Base-by-base conservation (phyloP, 92 coral and sea anemone species). In the Phymanthus crucifer region DNA sequence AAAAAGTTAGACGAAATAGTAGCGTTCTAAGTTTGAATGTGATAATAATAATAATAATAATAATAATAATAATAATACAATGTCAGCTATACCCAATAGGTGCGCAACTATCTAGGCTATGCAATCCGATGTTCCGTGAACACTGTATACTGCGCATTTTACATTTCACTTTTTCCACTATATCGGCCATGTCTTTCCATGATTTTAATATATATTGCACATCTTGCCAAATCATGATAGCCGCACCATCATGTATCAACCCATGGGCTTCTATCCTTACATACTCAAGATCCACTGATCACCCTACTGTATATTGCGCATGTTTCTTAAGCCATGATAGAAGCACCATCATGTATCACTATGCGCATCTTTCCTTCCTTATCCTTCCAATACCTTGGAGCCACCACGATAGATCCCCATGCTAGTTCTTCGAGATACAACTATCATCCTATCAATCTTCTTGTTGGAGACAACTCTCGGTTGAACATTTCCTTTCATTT, bases 361-460 rank as follows among this genome's bases (percentile, higher is more conserved):
- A 57, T 57, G 24, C 66, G n/a, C 12, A 32, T 57, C 26, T 29
- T 26, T 17, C 13, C 3, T 10, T 4, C 16, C 26, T 61, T 6
- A 24, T 0, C n/a, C 6, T 3, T 54, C 21, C 5, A 26, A 9
- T 61, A 61, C 68, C 68, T 61, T 61, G 29, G 79, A 75, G 6
- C 79, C 79, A 29, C 79, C 79, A 9, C 34, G 40, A 24, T 75
- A 78, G 14, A 78, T 10, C 29, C 34, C 73, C 56, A 46, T 36
- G 27, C 83, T 69, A 2, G 83, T 52, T 52, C 68, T 40, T 24
- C 32, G 43, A 48, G 83, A 79, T 1, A 79, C 83, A 23, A 68
- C 68, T 21, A 45, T 46, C n/a, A 79, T 31, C 27, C 83, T 40
- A 70, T 79, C 83, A 10, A 79, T 18, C 68, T 67, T 79, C 75